phyloP scores from a whole-genome alignment of 2,797 vertebrate species.

The Melanotaenia nigrans region DNA sequence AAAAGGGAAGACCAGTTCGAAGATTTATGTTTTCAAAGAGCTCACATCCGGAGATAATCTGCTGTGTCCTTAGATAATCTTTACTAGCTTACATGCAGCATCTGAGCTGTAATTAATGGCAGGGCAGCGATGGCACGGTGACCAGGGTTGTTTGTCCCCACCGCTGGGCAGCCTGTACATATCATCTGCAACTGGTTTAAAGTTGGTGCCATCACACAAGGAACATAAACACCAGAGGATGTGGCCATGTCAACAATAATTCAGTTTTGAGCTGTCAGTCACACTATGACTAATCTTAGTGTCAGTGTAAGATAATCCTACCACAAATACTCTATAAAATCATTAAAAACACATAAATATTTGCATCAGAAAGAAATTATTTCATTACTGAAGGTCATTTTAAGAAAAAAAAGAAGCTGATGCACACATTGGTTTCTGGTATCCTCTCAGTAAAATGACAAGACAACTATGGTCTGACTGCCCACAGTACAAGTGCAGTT shows the following conservation, averaged over 20 bases:
- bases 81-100: conserved; percentile 69
- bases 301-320: background rate
- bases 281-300: background rate
- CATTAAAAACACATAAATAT: background rate
- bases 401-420: conserved; percentile 25
- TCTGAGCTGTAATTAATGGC: conserved; percentile 76
- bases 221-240: conserved; percentile 3
- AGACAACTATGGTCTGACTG: background rate
- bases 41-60: conserved; percentile 79
- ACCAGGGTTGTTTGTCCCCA: conserved; percentile 68
- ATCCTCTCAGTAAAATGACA: background rate
- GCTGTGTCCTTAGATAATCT: conserved; percentile 76
- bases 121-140: conserved; percentile 65
- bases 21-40: conserved; percentile 75
- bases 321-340: background rate
- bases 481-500: conserved; percentile 4
- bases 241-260: background rate
- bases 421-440: background rate
- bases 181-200: conserved; percentile 52
- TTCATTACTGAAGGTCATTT: background rate
- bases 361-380: background rate
- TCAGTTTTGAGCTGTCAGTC: background rate
- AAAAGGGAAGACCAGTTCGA: conserved; percentile 56
- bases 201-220: background rate
- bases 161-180: conserved; percentile 30